A percentile compares a stretch with the other conserved stretches of the same genome.
phyloP scores from a whole-genome alignment of 2,797 vertebrate genomes.

The Pseudochirops corinnae region DNA sequence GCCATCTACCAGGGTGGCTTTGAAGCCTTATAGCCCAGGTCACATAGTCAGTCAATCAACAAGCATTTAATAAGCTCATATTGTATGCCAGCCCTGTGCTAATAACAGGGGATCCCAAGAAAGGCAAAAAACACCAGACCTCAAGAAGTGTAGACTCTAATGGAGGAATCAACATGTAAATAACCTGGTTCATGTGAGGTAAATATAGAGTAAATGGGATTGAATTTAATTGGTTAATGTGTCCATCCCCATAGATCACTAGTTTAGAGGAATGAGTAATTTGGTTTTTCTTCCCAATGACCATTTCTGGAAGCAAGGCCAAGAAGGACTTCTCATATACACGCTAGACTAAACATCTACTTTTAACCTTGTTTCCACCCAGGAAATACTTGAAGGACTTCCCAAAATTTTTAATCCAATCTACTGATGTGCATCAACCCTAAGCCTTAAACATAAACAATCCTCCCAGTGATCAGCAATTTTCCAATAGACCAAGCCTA shows the following conservation, averaged over 20 bases:
- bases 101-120: neutral
- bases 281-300: neutral
- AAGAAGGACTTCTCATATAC: neutral
- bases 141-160: neutral
- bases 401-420: neutral
- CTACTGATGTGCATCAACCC: neutral
- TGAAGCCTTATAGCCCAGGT: neutral
- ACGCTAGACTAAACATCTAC: neutral
- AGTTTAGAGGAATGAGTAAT: neutral
- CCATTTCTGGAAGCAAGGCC: neutral
- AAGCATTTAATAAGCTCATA: neutral
- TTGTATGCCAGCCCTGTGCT: neutral
- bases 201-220: neutral
- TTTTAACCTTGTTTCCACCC: neutral
- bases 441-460: neutral
- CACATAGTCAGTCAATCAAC: neutral
- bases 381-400: neutral
- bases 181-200: neutral
- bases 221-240: neutral
- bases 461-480: neutral
- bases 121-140: neutral
- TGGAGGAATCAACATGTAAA: neutral
- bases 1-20: neutral
- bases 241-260: neutral
- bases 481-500: neutral